phyloP scores from a whole-genome alignment of 1,140 invertebrate genomes.

The Hirudo medicinalis region DNA sequence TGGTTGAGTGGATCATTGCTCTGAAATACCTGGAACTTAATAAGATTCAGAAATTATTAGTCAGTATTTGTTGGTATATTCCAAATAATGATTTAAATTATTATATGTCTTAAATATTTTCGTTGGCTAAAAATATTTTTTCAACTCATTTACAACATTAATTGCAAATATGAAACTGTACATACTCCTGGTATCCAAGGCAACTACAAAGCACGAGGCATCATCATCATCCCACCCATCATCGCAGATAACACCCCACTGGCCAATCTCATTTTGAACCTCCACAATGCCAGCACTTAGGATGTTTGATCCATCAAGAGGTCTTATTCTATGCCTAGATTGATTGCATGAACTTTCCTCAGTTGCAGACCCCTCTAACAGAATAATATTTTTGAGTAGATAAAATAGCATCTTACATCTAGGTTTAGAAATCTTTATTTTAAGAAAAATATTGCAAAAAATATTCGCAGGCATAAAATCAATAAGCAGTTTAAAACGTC shows the following conservation, averaged over 20 bases:
- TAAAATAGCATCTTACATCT: not conserved
- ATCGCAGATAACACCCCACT: slow-evolving; percentile 1
- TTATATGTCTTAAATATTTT: not conserved
- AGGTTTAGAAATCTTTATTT: not conserved
- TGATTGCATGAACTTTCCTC: not conserved
- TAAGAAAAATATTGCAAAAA: not conserved
- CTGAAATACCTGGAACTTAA: too few relatives aligned
- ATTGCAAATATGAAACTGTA: not conserved
- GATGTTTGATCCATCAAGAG: not conserved
- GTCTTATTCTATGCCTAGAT: slow-evolving; percentile 6
- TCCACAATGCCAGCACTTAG: not conserved
- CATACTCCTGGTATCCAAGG: slow-evolving; percentile 1
- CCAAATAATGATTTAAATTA: too few relatives aligned
- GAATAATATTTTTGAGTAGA: not conserved
- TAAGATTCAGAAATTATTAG: too few relatives aligned
- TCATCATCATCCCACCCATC: slow-evolving; percentile 10
- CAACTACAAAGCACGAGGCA: slow-evolving; percentile 5
- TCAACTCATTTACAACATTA: not conserved
- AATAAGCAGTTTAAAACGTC: not conserved
- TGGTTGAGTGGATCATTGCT: too few relatives aligned
- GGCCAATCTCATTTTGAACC: not conserved
- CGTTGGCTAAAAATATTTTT: not conserved
- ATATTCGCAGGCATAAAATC: too few relatives aligned
- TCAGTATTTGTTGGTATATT: too few relatives aligned
- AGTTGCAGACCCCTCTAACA: not conserved